Evolutionary conservation across 2,797 vertebrate species (phyloP), one percentile per base, ranked within the genome.

Genomic region (Chanos chanos): DNA sequence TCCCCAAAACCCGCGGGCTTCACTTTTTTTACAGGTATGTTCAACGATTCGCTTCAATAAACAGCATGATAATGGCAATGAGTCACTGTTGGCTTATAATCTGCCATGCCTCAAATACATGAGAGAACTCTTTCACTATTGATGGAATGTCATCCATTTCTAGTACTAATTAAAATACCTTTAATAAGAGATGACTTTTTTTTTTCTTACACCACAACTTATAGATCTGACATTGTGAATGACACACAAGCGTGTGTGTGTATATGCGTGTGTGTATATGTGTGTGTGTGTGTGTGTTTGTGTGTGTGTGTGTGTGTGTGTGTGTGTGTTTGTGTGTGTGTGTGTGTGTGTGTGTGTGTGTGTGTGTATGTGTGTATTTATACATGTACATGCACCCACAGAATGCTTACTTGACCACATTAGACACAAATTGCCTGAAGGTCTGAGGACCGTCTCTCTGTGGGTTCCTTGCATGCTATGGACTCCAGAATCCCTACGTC

Each of bases 381-480:
- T 18, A 27, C 10, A 24, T 43, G 44, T n/a, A 27, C 25, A 18
- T 27, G 34, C 16, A 9, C 22, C 31, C 22, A 33, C 22, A 12
- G 31, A 56, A 10, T 52, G 31, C 56, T 28, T 36, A 31, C 33
- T 47, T 19, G 2, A 39, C 60, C 55, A 61, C 59, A 61, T 61
- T 59, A 61, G n/a, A n/a, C n/a, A n/a, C n/a, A n/a, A n/a, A n/a
- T n/a, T n/a, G n/a, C 36, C 61, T 28, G 59, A 33, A 52, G 8
- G 47, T 44, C 27, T 51, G 54, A 24, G 58, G 28, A 24, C 44
- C 36, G 34, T 37, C 27, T 48, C 40, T 18, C 39, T 36, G 24
- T 24, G 31, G 15, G 51, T 41, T 52, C 31, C 3, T 27, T 1
- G 13, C 12, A 24, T 37, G 18, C 13, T 1, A 36, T 27, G 39